A percentile compares a stretch with the other conserved stretches of the same genome.
These are phyloP conservation scores for Arenaria interpres DNA, from an alignment of 2,113 vertebrate species.

Conservation along the genomic window DNA sequence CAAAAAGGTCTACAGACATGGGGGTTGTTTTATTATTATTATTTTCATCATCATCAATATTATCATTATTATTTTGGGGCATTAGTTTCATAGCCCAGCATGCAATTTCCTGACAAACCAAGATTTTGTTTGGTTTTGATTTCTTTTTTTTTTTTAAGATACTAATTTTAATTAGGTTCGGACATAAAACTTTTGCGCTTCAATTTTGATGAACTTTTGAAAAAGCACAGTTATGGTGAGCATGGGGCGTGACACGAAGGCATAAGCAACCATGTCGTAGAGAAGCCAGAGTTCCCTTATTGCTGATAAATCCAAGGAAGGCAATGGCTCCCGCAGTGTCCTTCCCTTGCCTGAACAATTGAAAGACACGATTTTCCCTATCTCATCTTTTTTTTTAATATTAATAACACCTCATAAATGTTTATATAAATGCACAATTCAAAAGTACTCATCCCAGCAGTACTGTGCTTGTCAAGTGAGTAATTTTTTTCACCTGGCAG, in stretches of 20 bases:
- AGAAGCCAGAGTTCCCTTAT: background rate
- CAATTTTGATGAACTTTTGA: background rate
- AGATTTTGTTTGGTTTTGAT: background rate
- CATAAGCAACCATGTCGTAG: background rate
- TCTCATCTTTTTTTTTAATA: background rate
- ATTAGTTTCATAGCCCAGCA: background rate
- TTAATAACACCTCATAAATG: background rate
- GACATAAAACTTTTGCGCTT: background rate
- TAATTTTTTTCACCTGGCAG: slow-evolving; percentile 70
- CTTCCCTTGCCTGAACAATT: background rate
- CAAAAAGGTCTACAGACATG: background rate
- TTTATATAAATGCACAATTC: slow-evolving; percentile 29
- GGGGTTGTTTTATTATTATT: background rate
- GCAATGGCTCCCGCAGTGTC: background rate
- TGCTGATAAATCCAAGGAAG: background rate
- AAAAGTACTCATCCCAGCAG: slow-evolving; percentile 28
- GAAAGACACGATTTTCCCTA: background rate
- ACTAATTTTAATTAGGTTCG: background rate
- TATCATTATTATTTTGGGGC: background rate
- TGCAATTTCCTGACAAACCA: background rate
- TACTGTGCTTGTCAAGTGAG: slow-evolving; percentile 49
- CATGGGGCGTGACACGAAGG: background rate
- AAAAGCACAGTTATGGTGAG: background rate
- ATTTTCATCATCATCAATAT: no score
- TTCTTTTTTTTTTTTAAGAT: background rate